Percentiles rank a stretch among this genome's conserved stretches.
Evolutionary conservation across 2,797 vertebrate species (phyloP).

Genomic region (Macropodus opercularis): DNA sequence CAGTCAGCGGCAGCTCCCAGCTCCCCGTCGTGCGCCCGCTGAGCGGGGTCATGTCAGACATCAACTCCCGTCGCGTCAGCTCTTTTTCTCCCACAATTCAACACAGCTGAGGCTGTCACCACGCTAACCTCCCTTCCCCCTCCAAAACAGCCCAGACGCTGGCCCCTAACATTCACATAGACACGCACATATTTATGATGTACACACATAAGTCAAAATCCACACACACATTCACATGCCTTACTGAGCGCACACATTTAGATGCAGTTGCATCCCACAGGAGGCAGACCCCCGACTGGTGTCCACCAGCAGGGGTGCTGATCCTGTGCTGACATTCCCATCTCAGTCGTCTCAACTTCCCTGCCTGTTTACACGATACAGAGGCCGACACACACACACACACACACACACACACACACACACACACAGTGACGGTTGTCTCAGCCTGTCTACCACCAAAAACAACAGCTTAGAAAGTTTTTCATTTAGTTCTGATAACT

Average conservation of each 20-base stretch:
- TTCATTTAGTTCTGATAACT: constrained; percentile 28
- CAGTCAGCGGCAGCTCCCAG: constrained; percentile 72
- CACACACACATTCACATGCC: constrained; percentile 30
- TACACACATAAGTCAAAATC: constrained; percentile 39
- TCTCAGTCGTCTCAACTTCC: constrained; percentile 50
- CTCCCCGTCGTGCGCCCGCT: constrained; percentile 78
- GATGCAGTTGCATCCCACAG: constrained; percentile 60
- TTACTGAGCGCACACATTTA: constrained; percentile 48
- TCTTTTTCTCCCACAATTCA: constrained; percentile 84
- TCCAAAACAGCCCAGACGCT: constrained; percentile 52
- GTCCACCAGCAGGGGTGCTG: constrained; percentile 73
- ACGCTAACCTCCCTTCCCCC: constrained; percentile 72
- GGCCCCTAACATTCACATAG: constrained; percentile 44
- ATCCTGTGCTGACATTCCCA: constrained; percentile 68
- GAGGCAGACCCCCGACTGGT: constrained; percentile 71
- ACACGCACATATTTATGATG: constrained; percentile 60
- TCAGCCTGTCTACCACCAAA: constrained; percentile 22
- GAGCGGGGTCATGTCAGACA: constrained; percentile 91
- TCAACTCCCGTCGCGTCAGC: constrained; percentile 84
- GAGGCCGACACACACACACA: constrained; percentile 30
- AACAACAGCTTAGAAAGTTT: constrained; percentile 44
- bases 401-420: constrained; percentile 18
- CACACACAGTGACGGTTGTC: constrained; percentile 35
- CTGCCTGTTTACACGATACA: constrained; percentile 42
- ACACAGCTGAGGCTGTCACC: constrained; percentile 86